Evolutionary conservation across 2,888 invertebrate species (phyloP).

Genomic region (Anagyrus pseudococci): DNA sequence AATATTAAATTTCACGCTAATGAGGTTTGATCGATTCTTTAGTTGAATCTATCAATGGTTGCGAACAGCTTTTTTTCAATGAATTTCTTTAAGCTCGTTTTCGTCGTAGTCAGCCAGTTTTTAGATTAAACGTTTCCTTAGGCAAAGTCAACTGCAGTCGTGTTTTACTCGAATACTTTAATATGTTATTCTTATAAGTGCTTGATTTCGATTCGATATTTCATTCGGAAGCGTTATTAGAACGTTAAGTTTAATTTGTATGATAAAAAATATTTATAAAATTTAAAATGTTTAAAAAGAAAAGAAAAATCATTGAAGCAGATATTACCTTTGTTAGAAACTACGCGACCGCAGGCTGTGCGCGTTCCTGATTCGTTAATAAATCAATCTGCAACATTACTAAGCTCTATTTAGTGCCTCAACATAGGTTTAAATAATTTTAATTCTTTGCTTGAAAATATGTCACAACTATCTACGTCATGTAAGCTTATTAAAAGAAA

Average conservation of each 20-base stretch:
- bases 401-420: too few species aligned
- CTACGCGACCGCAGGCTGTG: slow-evolving; percentile 37
- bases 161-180: too few species aligned
- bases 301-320: slow-evolving; percentile 1
- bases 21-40: background rate
- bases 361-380: slow-evolving; percentile 29
- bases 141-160: slow-evolving; percentile 33
- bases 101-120: slow-evolving; percentile 28
- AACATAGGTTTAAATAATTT: too few species aligned
- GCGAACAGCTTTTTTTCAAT: slow-evolving; percentile 3
- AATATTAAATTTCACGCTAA: background rate
- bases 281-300: slow-evolving; percentile 26
- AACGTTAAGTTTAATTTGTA: slow-evolving; percentile 26
- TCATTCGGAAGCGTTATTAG: slow-evolving; percentile 31
- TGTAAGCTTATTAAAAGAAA: too few species aligned
- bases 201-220: slow-evolving; percentile 29
- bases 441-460: too few species aligned
- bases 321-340: slow-evolving; percentile 29
- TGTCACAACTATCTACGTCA: too few species aligned
- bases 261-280: slow-evolving; percentile 38
- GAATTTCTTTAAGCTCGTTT: slow-evolving; percentile 13
- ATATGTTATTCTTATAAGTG: too few species aligned
- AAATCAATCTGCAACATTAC: too few species aligned
- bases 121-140: slow-evolving; percentile 27
- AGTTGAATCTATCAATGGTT: slow-evolving; percentile 6